Conservation (phyloP, 2,797 vertebrate species). For the Acipenser transmontanus region DNA sequence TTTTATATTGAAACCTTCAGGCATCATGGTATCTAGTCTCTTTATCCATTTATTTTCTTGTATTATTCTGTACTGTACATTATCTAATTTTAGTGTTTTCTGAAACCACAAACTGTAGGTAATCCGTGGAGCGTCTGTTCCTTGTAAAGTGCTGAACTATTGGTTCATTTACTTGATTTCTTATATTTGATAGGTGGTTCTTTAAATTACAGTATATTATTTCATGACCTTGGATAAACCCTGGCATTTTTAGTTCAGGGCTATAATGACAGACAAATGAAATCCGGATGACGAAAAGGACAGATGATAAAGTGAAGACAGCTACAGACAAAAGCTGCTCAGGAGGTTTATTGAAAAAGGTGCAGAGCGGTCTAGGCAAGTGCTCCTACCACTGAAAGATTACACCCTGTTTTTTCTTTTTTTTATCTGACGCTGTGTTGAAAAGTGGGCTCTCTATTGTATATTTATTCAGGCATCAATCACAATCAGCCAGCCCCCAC, state of each 20-base stretch:
- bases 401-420: slow-evolving; percentile 29
- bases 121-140: too few relatives aligned
- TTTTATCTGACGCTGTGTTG: slow-evolving; percentile 49
- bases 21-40: too few relatives aligned
- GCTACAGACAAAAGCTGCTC: slow-evolving; percentile 17
- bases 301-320: slow-evolving; percentile 20
- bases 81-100: too few relatives aligned
- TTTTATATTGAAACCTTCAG: too few relatives aligned
- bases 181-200: too few relatives aligned
- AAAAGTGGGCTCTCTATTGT: slow-evolving; percentile 55
- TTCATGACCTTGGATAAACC: slow-evolving; percentile 3
- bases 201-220: neutral
- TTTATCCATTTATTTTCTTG: too few relatives aligned
- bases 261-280: slow-evolving; percentile 18
- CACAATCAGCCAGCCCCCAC: slow-evolving; percentile 47
- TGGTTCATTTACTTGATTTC: too few relatives aligned
- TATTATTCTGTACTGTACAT: too few relatives aligned
- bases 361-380: slow-evolving; percentile 24
- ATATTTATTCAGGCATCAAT: slow-evolving; percentile 73
- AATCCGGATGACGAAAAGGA: slow-evolving; percentile 14
- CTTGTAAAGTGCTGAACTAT: too few relatives aligned
- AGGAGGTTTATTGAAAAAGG: slow-evolving; percentile 41
- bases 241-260: slow-evolving; percentile 9
- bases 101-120: too few relatives aligned
- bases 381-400: slow-evolving; percentile 36